Percentiles rank a stretch among this genome's conserved stretches.
Evolutionary conservation across 2,797 vertebrate species (phyloP).

Genomic region (Synaphobranchus kaupii): DNA sequence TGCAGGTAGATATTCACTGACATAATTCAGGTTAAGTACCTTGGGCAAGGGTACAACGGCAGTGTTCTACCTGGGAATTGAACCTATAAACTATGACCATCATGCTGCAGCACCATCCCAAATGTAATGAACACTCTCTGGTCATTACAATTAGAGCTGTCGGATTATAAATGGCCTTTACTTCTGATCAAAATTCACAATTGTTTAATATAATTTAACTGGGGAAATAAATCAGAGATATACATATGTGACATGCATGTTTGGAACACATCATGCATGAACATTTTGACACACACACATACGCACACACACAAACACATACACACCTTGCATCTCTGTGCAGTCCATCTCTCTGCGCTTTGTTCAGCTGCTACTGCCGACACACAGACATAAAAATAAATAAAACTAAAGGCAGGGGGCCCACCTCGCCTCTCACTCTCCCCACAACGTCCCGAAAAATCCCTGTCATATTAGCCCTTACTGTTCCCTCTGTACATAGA

Average conservation of each 20-base stretch:
- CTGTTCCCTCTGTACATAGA: neutral
- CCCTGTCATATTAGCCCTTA: neutral
- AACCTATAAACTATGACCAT: neutral
- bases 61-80: neutral
- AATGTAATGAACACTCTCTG: neutral
- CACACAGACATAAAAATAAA: neutral
- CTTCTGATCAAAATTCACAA: neutral
- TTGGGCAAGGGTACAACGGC: neutral
- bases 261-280: slow-evolving; percentile 25
- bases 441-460: neutral
- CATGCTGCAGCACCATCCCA: neutral
- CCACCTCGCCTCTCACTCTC: neutral
- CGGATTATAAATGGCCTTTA: neutral
- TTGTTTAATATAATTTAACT: neutral
- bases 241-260: neutral
- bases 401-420: neutral
- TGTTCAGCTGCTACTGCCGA: neutral
- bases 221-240: too few species aligned
- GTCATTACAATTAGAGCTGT: neutral
- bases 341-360: neutral
- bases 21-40: neutral
- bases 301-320: neutral
- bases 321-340: neutral
- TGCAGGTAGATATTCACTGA: neutral
- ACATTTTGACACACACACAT: neutral